These are phyloP conservation scores for Iguana delicatissima DNA, from an alignment of 2,797 vertebrate species.

Conservation along the genomic window DNA sequence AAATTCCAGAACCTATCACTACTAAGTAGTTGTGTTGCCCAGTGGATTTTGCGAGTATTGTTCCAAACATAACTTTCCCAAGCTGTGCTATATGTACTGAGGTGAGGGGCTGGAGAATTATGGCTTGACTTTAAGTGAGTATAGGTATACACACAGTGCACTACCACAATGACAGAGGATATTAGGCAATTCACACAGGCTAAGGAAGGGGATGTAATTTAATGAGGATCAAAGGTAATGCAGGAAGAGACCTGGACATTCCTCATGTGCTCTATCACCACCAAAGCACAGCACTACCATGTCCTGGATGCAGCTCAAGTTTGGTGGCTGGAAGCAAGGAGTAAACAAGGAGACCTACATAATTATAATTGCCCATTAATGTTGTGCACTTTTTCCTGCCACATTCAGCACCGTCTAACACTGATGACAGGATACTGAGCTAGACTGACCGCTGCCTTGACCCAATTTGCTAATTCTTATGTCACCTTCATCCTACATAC, in stretches of 20 bases:
- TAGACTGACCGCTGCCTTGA: slow-evolving; percentile 28
- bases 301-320: neutral
- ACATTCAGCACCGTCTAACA: neutral
- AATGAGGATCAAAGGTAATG: neutral
- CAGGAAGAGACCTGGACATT: neutral
- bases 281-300: neutral
- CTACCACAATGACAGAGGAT: neutral
- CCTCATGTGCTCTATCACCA: neutral
- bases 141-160: no score
- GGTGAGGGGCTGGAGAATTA: no score
- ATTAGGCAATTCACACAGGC: neutral
- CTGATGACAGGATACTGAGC: slow-evolving; percentile 36
- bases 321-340: slow-evolving; percentile 9
- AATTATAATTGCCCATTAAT: slow-evolving; percentile 17
- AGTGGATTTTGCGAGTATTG: neutral
- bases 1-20: neutral
- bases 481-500: slow-evolving; percentile 32
- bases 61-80: neutral
- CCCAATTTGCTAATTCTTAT: slow-evolving; percentile 36
- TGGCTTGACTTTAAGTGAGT: no score
- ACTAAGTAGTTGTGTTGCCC: neutral
- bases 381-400: slow-evolving; percentile 22
- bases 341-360: slow-evolving; percentile 20
- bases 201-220: neutral
- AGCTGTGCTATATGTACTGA: no score